These are phyloP conservation scores for Pheucticus melanocephalus DNA, from an alignment of 2,113 vertebrate species.

Conservation along the genomic window DNA sequence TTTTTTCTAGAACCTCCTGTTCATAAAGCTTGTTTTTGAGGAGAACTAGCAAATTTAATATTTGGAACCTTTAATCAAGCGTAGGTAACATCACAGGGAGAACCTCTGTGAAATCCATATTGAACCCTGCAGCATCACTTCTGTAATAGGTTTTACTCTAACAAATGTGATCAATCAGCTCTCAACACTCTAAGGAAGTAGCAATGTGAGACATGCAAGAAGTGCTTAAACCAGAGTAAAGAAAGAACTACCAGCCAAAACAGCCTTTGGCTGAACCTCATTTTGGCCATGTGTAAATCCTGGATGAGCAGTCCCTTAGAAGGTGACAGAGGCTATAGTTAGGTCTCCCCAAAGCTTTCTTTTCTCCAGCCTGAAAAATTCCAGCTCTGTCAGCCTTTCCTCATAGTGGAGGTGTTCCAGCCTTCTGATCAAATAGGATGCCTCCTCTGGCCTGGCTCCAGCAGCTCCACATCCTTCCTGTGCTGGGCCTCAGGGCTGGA, in stretches of 20 bases:
- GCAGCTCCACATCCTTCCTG: background rate
- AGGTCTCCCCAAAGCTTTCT: background rate
- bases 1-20: background rate
- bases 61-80: background rate
- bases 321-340: background rate
- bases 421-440: background rate
- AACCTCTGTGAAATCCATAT: background rate
- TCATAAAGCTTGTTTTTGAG: background rate
- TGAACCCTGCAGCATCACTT: rapidly evolving
- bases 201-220: rapidly evolving
- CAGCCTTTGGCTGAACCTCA: background rate
- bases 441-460: background rate
- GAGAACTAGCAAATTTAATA: background rate
- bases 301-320: background rate
- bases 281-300: background rate
- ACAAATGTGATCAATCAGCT: background rate
- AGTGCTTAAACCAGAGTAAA: rapidly evolving
- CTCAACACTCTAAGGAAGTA: background rate
- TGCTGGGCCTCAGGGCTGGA: background rate
- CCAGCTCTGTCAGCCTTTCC: background rate
- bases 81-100: background rate
- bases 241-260: background rate
- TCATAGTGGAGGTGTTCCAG: background rate
- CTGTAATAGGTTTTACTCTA: background rate
- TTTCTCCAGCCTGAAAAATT: background rate